Evolutionary conservation across 2,113 vertebrate species (phyloP), one percentile per base, ranked within the genome.

Genomic region (Albula goreensis): DNA sequence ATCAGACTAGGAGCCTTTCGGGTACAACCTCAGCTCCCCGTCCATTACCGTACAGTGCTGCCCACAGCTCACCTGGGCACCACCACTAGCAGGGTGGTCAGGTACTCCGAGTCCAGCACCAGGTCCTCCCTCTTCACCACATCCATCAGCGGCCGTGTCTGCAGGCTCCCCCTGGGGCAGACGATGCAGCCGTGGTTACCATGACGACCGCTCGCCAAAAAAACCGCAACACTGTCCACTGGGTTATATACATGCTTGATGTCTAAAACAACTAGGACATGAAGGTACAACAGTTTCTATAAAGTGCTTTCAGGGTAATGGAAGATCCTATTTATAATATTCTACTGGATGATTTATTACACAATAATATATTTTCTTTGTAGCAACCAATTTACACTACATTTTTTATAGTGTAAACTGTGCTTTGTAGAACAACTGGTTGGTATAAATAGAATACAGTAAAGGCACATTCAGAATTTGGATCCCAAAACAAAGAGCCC

Each of bases 121-220:
- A 99, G 95, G 92, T 99, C 98, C 31, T 99, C 97, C 90, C 96
- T 97, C 91, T 92, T 96, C 85, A 99, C 95, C 0, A 98, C 94
- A 74, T 95, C 96, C 3, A 93, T 96, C 87, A 99, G 93, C 0
- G 94, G 94, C 84, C 97, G 91, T 2, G 96, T 99, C 89, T 96
- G 95, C 87, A 99, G 94, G 91, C 93, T 96, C 70, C 97, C 96
- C 91, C 98, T 99, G 83, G 0, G 56, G 81, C 17, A 51, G 5
- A 88, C 22, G 9, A 13, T 19, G 70, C 4, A 5, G 15, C 13
- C 2, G 8, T 52, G 51, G 80, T 50, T 81, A 81, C 50, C 49
- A n/a, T 74, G 70, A 9, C 70, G 22, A n/a, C 70, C 70, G 10
- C 8, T 31, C 22, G 22, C 25, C n/a, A 74, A n/a, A 22, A 19